Percentiles rank a stretch among this genome's conserved stretches.
Evolutionary conservation across 2,797 vertebrate species (phyloP).

Genomic region (Myoxocephalus aenaeus): DNA sequence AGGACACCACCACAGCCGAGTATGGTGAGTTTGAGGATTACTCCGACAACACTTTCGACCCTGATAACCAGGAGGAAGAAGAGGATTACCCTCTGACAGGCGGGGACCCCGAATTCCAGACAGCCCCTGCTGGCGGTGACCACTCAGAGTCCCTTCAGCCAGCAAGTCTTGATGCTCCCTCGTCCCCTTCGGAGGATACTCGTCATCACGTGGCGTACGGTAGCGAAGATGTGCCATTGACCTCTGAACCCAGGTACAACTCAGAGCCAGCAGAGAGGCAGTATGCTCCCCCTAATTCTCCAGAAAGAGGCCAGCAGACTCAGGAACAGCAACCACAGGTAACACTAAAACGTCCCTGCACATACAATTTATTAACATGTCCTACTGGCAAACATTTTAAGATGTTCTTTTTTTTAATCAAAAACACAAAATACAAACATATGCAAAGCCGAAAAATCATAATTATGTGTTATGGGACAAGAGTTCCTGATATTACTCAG

Average conservation of each 20-base stretch:
- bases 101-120: constrained; percentile 70
- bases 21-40: constrained; percentile 80
- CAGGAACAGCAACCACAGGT: constrained; percentile 71
- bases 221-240: constrained; percentile 43
- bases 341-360: not conserved
- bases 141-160: constrained; percentile 53
- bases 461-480: not conserved
- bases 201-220: constrained; percentile 4
- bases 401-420: not conserved
- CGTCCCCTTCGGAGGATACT: constrained; percentile 46
- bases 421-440: constrained; percentile 3
- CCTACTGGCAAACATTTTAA: not conserved
- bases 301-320: constrained; percentile 25
- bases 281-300: constrained; percentile 33
- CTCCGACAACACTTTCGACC: constrained; percentile 67
- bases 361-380: not conserved
- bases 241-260: constrained; percentile 44
- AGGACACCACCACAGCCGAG: constrained; percentile 74
- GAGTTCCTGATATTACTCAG: not conserved
- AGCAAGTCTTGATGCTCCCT: constrained; percentile 32
- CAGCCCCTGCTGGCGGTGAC: constrained; percentile 31
- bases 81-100: constrained; percentile 77
- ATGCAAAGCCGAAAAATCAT: not conserved
- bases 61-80: constrained; percentile 69
- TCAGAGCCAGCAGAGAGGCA: constrained; percentile 45